Conservation (phyloP, 53 echinoderm and acorn worm genomes). For the Hippasteria phrygiana region DNA sequence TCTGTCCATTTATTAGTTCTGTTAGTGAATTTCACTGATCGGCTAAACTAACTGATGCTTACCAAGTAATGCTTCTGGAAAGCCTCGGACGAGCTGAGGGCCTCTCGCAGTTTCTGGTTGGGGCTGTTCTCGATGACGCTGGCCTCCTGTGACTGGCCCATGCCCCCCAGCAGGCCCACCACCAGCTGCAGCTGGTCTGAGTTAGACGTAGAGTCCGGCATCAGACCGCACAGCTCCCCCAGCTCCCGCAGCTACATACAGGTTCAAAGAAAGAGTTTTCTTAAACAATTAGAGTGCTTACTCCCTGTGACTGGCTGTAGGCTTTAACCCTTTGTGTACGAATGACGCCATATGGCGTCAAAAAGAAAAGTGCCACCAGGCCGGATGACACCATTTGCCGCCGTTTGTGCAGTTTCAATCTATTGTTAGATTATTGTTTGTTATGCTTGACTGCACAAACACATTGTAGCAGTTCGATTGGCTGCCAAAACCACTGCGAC, state of each 20-base stretch:
- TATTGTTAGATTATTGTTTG: no score
- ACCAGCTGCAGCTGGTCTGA: constrained; percentile 95
- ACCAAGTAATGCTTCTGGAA: constrained; percentile 95
- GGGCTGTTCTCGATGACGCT: constrained; percentile 86
- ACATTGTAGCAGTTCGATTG: no score
- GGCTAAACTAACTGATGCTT: neutral
- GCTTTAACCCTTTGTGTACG: no score
- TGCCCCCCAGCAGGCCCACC: constrained; percentile 90
- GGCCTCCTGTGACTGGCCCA: constrained; percentile 83
- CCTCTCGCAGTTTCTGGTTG: constrained; percentile 97
- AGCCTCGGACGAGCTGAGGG: constrained; percentile 89
- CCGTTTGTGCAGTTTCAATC: no score
- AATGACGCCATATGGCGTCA: no score
- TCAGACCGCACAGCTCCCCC: constrained; percentile 84
- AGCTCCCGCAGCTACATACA: constrained; percentile 78
- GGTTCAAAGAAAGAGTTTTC: neutral
- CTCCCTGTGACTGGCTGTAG: no score
- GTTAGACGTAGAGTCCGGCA: constrained; percentile 85
- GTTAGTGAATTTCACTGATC: neutral
- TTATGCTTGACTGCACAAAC: no score
- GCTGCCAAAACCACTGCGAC: no score
- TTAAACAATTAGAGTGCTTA: no score
- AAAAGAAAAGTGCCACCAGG: no score
- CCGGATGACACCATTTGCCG: no score
- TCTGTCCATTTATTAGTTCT: no score